Percentiles rank a stretch among this genome's conserved stretches.
These are phyloP conservation scores for Ptycholaimellus sp. DNA, from an alignment of 2,888 invertebrate species.

Conservation along the genomic window DNA sequence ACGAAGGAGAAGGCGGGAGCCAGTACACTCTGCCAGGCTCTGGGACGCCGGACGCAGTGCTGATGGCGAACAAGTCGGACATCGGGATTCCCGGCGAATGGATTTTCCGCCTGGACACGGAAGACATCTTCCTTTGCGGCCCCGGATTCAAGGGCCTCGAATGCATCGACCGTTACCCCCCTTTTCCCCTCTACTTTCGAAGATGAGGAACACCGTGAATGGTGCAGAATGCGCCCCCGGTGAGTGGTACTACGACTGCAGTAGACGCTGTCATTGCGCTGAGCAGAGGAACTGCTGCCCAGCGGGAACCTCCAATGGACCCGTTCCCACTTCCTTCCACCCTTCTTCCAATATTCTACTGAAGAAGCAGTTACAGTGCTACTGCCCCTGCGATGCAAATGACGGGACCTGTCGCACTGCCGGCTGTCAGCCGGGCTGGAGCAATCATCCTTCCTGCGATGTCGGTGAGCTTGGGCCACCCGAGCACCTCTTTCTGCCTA, in stretches of 20 bases:
- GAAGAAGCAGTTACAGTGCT: no score
- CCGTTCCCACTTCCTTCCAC: no score
- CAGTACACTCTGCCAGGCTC: constrained; percentile 19
- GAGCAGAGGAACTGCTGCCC: no score
- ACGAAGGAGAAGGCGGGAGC: constrained; percentile 6
- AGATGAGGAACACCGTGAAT: no score
- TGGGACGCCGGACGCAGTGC: constrained; percentile 14
- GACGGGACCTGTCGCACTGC: constrained; percentile 18
- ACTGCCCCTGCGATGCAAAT: constrained; percentile 21
- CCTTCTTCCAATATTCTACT: no score
- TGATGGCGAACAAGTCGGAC: constrained; percentile 19
- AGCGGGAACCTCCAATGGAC: no score
- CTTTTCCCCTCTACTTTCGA: no score
- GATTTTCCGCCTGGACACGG: constrained; percentile 20
- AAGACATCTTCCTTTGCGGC: constrained; percentile 20
- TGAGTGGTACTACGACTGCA: constrained; percentile 9
- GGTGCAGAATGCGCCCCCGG: constrained; percentile 6
- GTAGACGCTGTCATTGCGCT: no score
- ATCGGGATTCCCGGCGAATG: constrained; percentile 26
- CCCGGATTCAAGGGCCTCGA: constrained; percentile 24
- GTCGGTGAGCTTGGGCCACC: constrained; percentile 8
- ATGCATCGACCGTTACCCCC: constrained; percentile 19
- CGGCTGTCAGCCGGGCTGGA: constrained; percentile 20
- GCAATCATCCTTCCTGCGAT: constrained; percentile 16
- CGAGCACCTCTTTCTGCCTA: not conserved